phyloP scores from a whole-genome alignment of 2,888 invertebrate genomes.

The Protodeltote pygarga region DNA sequence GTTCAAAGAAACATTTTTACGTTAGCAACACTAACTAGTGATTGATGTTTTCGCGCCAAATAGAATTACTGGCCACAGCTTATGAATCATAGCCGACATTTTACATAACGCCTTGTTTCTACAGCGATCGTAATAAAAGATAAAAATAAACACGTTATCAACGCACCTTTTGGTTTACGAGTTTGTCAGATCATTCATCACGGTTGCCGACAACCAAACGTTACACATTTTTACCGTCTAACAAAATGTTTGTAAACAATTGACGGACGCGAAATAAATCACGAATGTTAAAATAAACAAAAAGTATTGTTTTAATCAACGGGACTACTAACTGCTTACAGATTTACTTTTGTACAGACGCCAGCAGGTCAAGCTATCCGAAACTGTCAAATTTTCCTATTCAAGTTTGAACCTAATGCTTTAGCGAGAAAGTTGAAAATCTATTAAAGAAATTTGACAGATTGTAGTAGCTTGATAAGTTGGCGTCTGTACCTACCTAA shows the following conservation, averaged over 20 bases:
- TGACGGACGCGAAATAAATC: constrained; percentile 5
- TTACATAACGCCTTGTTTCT: constrained; percentile 56
- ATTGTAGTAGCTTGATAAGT: too few relatives aligned
- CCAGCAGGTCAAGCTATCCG: too few relatives aligned
- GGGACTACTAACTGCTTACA: constrained; percentile 1
- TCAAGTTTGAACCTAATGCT: too few relatives aligned
- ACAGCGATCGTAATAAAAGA: constrained; percentile 48
- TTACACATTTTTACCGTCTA: constrained; percentile 26
- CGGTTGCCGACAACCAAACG: constrained; percentile 31
- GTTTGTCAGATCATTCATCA: constrained; percentile 44
- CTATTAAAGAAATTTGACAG: too few relatives aligned
- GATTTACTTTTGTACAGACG: too few relatives aligned
- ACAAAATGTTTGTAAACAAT: constrained; percentile 23
- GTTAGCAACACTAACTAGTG: constrained; percentile 45
- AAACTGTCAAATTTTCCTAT: too few relatives aligned
- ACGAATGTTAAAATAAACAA: constrained; percentile 20
- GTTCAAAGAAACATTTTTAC: constrained; percentile 4
- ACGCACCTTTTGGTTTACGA: constrained; percentile 46
- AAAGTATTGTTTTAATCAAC: constrained; percentile 13
- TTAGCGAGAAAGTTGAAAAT: too few relatives aligned
- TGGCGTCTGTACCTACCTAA: too few relatives aligned
- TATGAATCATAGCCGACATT: constrained; percentile 57
- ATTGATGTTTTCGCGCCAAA: constrained; percentile 60
- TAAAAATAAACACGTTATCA: constrained; percentile 52
- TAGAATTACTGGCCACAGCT: constrained; percentile 59